Conservation (phyloP, 2,797 vertebrate species). For the Pseudopleuronectes americanus region DNA sequence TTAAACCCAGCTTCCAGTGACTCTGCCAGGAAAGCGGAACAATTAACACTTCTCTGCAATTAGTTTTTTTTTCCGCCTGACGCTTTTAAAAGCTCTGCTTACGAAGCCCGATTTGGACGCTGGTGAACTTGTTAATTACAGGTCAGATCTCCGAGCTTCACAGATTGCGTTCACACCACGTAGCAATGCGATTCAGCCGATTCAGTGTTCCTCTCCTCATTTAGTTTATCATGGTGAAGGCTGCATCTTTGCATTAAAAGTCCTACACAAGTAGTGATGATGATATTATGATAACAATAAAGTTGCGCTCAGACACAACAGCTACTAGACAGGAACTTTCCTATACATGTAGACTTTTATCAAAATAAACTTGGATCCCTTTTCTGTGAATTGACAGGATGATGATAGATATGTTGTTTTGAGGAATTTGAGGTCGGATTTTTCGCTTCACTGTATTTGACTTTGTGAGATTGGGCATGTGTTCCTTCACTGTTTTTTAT, state of each 20-base stretch:
- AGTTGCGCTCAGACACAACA: conserved; percentile 46
- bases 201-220: no score
- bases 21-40: not conserved
- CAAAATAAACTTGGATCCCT: conserved; percentile 64
- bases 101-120: not conserved
- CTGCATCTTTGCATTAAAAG: no score
- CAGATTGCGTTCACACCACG: not conserved
- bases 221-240: no score
- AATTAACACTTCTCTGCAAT: not conserved
- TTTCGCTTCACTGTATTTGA: no score
- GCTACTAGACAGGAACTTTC: conserved; percentile 68
- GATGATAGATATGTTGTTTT: no score
- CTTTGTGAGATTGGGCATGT: no score
- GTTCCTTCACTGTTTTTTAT: no score
- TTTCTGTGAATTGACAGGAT: no score
- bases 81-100: not conserved
- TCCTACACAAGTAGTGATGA: no score
- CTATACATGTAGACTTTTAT: conserved; percentile 25
- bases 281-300: not conserved
- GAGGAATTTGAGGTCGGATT: no score
- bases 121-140: not conserved
- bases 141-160: not conserved
- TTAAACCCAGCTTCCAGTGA: conserved; percentile 2
- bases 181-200: no score
- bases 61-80: not conserved